Evolutionary conservation across 2,888 invertebrate species (phyloP).

Genomic region (Heteropelma amictum): DNA sequence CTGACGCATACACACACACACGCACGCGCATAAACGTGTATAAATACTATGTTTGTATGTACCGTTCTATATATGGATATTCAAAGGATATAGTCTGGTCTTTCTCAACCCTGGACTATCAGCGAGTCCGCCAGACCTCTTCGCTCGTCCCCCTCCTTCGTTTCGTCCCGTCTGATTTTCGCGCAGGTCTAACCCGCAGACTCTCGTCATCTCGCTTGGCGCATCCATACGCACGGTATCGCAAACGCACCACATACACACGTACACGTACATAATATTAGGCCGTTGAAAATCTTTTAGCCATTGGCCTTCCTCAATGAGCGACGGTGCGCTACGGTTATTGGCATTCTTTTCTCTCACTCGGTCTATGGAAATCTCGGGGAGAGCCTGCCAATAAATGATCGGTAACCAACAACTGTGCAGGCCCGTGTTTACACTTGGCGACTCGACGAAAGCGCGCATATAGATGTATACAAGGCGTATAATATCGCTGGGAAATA

Average conservation of each 20-base stretch:
- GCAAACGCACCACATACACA: not conserved
- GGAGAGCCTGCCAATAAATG: conserved; percentile 15
- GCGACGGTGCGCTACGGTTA: not conserved
- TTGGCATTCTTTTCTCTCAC: conserved; percentile 12
- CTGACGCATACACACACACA: not conserved
- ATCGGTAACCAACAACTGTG: not conserved
- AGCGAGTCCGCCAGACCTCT: conserved; percentile 68
- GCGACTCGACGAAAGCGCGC: not conserved
- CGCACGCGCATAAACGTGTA: not conserved
- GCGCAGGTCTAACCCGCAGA: conserved; percentile 57
- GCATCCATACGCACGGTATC: conserved; percentile 35
- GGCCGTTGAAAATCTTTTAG: conserved; percentile 12
- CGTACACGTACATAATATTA: conserved; percentile 2
- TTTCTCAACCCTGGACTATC: conserved; percentile 44
- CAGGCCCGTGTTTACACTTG: not conserved
- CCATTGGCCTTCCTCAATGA: conserved; percentile 21
- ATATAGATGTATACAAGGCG: not conserved
- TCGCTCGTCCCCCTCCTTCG: conserved; percentile 47
- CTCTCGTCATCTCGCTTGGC: conserved; percentile 54
- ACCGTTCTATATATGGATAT: conserved; percentile 7
- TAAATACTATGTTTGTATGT: not conserved
- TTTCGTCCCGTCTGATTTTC: conserved; percentile 49
- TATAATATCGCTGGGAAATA: not conserved
- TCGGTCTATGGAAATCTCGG: not conserved
- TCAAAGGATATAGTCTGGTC: conserved; percentile 49